phyloP scores from a whole-genome alignment of 2,797 vertebrate genomes.

The Molothrus aeneus region DNA sequence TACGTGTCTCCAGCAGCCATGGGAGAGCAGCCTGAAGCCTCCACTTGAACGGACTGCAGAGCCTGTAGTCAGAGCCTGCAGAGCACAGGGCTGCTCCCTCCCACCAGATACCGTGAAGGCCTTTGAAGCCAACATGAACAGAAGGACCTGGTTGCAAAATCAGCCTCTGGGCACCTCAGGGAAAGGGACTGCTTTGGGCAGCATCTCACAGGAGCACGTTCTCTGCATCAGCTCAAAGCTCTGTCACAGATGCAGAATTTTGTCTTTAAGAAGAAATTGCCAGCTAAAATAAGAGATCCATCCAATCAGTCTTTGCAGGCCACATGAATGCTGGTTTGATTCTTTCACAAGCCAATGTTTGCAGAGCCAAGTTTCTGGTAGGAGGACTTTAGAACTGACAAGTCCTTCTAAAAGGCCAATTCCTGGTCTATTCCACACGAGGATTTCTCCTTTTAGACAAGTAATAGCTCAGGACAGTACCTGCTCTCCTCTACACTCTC shows the following conservation, averaged over 20 bases:
- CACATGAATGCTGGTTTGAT: neutral
- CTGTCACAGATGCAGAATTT: neutral
- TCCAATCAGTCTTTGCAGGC: neutral
- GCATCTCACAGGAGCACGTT: neutral
- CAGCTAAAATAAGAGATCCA: neutral
- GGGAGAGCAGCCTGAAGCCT: conserved; percentile 44
- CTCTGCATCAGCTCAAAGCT: neutral
- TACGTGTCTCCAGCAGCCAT: conserved; percentile 49
- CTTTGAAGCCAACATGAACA: neutral
- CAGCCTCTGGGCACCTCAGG: neutral
- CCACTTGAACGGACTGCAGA: neutral
- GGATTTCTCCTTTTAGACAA: neutral
- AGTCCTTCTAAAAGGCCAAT: neutral
- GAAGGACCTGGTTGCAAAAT: conserved; percentile 23
- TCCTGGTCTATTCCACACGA: neutral
- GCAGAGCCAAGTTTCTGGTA: neutral
- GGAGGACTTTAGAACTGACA: neutral
- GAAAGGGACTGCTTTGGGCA: neutral
- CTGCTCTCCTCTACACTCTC: neutral
- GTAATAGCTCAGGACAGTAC: neutral
- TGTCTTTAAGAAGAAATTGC: neutral
- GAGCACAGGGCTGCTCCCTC: neutral
- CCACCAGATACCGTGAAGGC: neutral
- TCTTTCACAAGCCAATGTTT: neutral
- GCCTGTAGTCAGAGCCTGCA: neutral